Evolutionary conservation across 2,888 invertebrate genomes (phyloP).

Genomic region (Notocelia uddmanniana): DNA sequence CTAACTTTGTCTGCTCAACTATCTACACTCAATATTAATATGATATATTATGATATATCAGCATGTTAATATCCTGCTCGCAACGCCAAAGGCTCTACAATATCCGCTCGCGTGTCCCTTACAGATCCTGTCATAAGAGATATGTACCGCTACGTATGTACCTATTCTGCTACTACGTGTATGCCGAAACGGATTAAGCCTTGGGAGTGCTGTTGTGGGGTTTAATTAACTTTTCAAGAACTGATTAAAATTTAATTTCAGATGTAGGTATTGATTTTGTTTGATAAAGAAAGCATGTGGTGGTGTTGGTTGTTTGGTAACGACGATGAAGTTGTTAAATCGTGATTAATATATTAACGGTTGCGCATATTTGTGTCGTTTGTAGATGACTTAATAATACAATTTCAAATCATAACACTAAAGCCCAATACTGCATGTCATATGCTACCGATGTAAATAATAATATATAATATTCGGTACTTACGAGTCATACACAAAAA

Average conservation of each 20-base stretch:
- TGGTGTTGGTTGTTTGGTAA: background rate
- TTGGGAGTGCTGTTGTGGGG: conserved; percentile 19
- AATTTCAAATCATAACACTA: too few species aligned
- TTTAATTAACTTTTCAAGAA: conserved; percentile 25
- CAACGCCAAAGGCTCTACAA: conserved; percentile 65
- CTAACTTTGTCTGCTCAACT: conserved; percentile 8
- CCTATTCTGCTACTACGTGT: conserved; percentile 8
- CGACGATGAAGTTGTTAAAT: background rate
- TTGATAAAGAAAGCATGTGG: conserved; percentile 41
- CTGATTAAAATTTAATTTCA: conserved; percentile 27
- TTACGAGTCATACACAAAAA: too few species aligned
- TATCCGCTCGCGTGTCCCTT: conserved; percentile 62
- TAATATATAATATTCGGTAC: too few species aligned
- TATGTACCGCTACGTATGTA: background rate
- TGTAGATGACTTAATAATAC: background rate
- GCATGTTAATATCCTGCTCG: conserved; percentile 64
- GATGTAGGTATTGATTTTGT: conserved; percentile 51
- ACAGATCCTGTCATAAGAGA: conserved; percentile 49
- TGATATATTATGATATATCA: conserved; percentile 52
- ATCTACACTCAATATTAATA: conserved; percentile 13
- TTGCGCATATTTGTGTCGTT: background rate
- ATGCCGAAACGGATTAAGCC: conserved; percentile 22
- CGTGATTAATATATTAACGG: background rate
- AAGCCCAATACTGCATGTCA: too few species aligned
- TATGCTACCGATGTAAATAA: too few species aligned